Percentiles rank a stretch among this genome's conserved stretches.
Conservation (phyloP, 2,888 invertebrate genomes). For the Yponomeuta plumbellus region DNA sequence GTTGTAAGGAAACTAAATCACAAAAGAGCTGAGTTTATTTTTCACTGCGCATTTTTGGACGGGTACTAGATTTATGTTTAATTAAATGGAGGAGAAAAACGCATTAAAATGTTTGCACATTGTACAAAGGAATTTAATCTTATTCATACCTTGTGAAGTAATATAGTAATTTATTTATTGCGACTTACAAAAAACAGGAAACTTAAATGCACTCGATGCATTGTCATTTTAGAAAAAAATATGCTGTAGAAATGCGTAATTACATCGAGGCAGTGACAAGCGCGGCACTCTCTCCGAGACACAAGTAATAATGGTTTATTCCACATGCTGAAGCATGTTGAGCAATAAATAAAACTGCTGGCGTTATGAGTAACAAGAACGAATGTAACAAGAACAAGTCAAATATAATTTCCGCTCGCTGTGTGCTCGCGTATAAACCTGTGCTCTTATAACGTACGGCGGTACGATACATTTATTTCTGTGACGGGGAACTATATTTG, state of each 20-base stretch:
- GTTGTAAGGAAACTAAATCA: neutral
- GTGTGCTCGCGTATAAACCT: neutral
- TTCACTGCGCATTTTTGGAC: conserved; percentile 15
- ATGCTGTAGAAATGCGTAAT: neutral
- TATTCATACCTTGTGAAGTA: neutral
- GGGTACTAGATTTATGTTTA: conserved; percentile 17
- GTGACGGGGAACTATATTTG: neutral
- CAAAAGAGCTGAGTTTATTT: neutral
- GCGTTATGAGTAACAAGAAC: neutral
- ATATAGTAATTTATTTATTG: neutral
- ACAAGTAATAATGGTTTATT: neutral
- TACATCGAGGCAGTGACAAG: neutral
- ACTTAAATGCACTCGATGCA: no score
- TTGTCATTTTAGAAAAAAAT: no score
- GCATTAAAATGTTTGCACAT: conserved; percentile 1
- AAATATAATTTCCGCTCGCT: neutral
- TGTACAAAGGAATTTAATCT: conserved; percentile 8
- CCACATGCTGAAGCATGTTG: neutral
- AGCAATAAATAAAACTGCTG: neutral
- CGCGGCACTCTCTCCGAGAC: no score
- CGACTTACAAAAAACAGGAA: neutral
- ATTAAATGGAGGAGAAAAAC: conserved; percentile 19
- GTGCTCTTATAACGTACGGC: neutral
- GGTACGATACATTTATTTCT: neutral
- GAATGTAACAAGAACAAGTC: neutral